Percentiles rank a stretch among this genome's conserved stretches.
Evolutionary conservation across 2,797 vertebrate species (phyloP).

Genomic region (Lithobates sylvaticus): DNA sequence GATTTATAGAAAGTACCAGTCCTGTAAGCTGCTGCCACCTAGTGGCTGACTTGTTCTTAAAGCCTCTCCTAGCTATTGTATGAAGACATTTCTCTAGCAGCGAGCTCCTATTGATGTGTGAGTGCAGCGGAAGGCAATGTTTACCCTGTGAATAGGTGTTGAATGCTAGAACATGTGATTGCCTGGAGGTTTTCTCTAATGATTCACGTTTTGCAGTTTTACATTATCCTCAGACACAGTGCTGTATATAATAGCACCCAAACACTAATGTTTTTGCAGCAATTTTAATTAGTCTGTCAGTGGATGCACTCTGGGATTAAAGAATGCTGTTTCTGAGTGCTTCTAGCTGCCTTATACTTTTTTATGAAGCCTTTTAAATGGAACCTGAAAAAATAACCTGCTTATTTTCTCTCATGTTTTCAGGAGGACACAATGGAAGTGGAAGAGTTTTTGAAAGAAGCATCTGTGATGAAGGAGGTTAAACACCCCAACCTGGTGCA

Average conservation of each 20-base stretch:
- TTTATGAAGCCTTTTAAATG: not conserved
- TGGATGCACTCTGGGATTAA: not conserved
- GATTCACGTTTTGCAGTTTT: not conserved
- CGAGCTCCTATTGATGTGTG: not conserved
- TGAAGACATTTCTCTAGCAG: not conserved
- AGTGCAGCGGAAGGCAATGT: not conserved
- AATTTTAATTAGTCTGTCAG: not conserved
- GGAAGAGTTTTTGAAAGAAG: constrained; percentile 98
- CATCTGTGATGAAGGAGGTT: constrained; percentile 98
- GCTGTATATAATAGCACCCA: not conserved
- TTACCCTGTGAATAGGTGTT: not conserved
- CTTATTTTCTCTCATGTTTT: constrained; percentile 40
- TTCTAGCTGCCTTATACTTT: not conserved
- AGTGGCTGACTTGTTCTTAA: not conserved
- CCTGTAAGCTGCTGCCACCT: constrained; percentile 14
- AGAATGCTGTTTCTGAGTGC: no score
- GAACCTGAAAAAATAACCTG: not conserved
- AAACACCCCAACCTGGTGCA: constrained; percentile 98
- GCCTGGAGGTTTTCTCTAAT: not conserved
- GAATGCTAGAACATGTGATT: not conserved
- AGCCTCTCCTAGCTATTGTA: not conserved
- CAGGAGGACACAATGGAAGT: constrained; percentile 99
- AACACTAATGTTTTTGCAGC: not conserved
- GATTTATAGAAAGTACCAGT: not conserved
- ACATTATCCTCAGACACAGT: not conserved